phyloP scores from a whole-genome alignment of 2,888 invertebrate species.

The Hemicrepidius hirtus region DNA sequence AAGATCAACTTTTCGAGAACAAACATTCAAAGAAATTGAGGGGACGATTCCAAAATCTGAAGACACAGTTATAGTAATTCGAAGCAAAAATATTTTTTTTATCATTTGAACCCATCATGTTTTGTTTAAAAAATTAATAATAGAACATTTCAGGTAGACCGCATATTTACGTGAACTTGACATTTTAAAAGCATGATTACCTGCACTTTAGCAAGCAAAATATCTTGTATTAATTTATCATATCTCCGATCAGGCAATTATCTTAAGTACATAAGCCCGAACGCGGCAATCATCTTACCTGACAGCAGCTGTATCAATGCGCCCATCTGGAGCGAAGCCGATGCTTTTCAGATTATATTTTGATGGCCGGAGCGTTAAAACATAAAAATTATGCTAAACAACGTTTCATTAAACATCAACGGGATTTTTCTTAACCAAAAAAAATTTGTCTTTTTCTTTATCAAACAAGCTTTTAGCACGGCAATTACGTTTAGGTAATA shows the following conservation, averaged over 20 bases:
- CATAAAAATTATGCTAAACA: slow-evolving; percentile 30
- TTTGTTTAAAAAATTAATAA: slow-evolving; percentile 24
- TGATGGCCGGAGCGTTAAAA: slow-evolving; percentile 39
- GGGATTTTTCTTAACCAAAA: background rate
- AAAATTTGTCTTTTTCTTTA: background rate
- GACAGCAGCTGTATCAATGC: slow-evolving; percentile 48
- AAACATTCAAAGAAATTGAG: no score
- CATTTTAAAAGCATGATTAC: slow-evolving; percentile 56
- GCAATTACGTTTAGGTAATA: no score
- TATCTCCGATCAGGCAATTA: slow-evolving; percentile 63
- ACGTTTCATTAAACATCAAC: slow-evolving; percentile 16
- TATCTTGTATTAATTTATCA: slow-evolving; percentile 63
- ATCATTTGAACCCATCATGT: slow-evolving; percentile 20
- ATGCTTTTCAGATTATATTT: slow-evolving; percentile 46
- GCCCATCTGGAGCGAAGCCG: slow-evolving; percentile 35
- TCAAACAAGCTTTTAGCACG: background rate
- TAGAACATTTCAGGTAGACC: slow-evolving; percentile 32
- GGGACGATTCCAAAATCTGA: no score
- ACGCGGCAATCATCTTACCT: slow-evolving; percentile 46
- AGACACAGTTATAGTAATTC: background rate
- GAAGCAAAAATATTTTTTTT: background rate
- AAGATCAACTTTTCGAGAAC: no score
- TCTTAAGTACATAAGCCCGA: slow-evolving; percentile 65
- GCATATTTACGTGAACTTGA: slow-evolving; percentile 47
- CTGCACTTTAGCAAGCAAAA: slow-evolving; percentile 59